Conservation (phyloP, 1,140 invertebrate genomes). For the Leptoteleia sp. region DNA sequence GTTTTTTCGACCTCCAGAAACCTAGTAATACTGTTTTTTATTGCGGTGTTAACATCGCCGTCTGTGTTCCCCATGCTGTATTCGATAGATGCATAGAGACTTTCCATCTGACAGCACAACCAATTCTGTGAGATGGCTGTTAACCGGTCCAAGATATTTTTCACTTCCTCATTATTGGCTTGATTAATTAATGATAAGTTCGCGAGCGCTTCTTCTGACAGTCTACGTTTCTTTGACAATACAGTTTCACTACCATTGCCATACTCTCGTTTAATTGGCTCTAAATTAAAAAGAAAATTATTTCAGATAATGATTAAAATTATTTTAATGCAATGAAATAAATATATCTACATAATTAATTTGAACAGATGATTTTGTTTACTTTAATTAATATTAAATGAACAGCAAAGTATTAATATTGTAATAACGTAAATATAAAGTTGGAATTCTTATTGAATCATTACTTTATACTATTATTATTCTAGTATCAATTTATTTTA, state of each 20-base stretch:
- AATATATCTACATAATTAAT: too few relatives aligned
- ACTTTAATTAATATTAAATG: too few relatives aligned
- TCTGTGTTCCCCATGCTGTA: constrained; percentile 5
- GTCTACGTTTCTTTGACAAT: constrained; percentile 19
- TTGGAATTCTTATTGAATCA: too few relatives aligned
- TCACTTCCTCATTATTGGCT: constrained; percentile 1
- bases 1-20: constrained; percentile 28
- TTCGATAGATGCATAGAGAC: constrained; percentile 21
- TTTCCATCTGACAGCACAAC: constrained; percentile 36
- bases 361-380: too few relatives aligned
- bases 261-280: constrained; percentile 24
- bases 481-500: neutral
- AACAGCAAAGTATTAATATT: too few relatives aligned
- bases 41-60: neutral
- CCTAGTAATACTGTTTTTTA: constrained; percentile 14
- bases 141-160: constrained; percentile 1
- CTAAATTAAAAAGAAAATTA: constrained; percentile 10
- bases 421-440: too few relatives aligned
- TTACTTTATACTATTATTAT: too few relatives aligned
- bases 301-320: too few relatives aligned
- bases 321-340: too few relatives aligned
- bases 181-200: neutral
- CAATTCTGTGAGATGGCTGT: constrained; percentile 8
- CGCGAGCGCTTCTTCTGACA: constrained; percentile 16
- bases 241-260: neutral